Conservation (phyloP, 2,797 vertebrate species). For the Molothrus aeneus region DNA sequence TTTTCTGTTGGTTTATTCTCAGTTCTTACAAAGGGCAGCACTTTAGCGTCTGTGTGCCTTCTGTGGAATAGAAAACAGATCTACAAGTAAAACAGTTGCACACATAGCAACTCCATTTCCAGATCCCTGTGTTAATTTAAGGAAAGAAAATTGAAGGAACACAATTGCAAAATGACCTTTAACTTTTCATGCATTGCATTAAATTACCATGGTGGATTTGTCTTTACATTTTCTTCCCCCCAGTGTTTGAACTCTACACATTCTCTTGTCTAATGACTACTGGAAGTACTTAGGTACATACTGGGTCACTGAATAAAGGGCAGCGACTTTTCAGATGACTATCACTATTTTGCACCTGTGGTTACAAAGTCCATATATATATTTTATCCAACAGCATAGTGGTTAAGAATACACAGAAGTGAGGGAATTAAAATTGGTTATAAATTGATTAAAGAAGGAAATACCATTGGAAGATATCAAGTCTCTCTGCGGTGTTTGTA, state of each 20-base stretch:
- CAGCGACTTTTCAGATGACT: not conserved
- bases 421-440: not conserved
- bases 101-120: not conserved
- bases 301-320: not conserved
- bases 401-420: not conserved
- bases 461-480: not conserved
- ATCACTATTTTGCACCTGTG: not conserved
- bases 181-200: not conserved
- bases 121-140: not conserved
- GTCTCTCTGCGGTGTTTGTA: not conserved
- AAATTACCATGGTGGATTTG: not conserved
- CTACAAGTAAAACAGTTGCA: not conserved
- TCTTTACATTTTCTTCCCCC: not conserved
- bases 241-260: rapidly evolving
- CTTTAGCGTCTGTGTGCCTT: not conserved
- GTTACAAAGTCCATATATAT: not conserved
- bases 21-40: not conserved
- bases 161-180: not conserved
- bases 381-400: not conserved
- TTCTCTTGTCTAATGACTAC: not conserved
- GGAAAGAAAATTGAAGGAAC: not conserved
- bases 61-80: not conserved
- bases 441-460: not conserved
- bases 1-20: not conserved
- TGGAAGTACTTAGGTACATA: not conserved